Percentiles rank a stretch among this genome's conserved stretches.
Conservation (phyloP, 2,888 invertebrate genomes). For the Lomographa bimaculata region DNA sequence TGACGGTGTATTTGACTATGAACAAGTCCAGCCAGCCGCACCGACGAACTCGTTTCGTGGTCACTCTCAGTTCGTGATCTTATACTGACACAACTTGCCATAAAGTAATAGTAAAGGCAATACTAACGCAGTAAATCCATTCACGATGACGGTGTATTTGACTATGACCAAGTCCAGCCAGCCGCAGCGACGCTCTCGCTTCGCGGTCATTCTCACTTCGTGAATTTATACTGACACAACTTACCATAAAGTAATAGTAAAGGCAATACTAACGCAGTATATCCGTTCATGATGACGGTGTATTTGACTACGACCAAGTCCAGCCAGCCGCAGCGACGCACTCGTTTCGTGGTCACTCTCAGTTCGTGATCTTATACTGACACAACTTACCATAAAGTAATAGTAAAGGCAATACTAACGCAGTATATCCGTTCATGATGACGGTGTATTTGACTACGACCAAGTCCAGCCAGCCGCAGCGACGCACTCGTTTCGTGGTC, state of each 20-base stretch:
- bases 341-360: slow-evolving; percentile 97
- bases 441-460: slow-evolving; percentile 95
- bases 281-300: slow-evolving; percentile 97
- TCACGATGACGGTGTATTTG: slow-evolving; percentile 96
- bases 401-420: too few species aligned
- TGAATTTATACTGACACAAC: too few species aligned
- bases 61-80: slow-evolving; percentile 95
- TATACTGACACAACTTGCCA: too few species aligned
- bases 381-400: too few species aligned
- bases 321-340: slow-evolving; percentile 98
- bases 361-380: slow-evolving; percentile 93
- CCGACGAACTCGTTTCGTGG: slow-evolving; percentile 96
- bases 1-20: slow-evolving; percentile 93
- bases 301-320: slow-evolving; percentile 95
- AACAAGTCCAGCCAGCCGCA: slow-evolving; percentile 99
- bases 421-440: too few species aligned
- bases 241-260: too few species aligned
- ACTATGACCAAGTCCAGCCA: slow-evolving; percentile 98
- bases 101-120: too few species aligned
- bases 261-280: too few species aligned
- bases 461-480: slow-evolving; percentile 99
- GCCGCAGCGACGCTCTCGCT: slow-evolving; percentile 96
- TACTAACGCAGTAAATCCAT: slow-evolving; percentile 94
- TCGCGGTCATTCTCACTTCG: slow-evolving; percentile 97
- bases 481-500: slow-evolving; percentile 95